Conservation (phyloP, 2,797 vertebrate species). For the Clarias platycephalus region DNA sequence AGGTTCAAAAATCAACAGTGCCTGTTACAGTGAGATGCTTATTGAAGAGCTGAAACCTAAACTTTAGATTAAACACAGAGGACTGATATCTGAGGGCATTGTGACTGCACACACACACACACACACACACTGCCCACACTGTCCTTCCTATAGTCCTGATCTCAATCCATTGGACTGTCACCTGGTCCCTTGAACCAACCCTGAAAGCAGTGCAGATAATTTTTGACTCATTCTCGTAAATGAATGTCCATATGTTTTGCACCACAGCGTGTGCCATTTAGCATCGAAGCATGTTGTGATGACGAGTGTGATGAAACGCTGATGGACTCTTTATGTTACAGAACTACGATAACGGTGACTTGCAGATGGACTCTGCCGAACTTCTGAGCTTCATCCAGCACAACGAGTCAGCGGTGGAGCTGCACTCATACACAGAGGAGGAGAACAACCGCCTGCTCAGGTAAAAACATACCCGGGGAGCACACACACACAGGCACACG, state of each 20-base stretch:
- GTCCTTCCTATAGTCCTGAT: too few relatives aligned
- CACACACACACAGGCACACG: neutral
- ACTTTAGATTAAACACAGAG: too few relatives aligned
- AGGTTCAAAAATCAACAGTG: too few relatives aligned
- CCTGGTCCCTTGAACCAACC: too few relatives aligned
- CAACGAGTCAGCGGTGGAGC: constrained; percentile 88
- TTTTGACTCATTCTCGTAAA: neutral
- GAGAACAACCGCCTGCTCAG: constrained; percentile 95
- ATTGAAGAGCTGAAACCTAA: too few relatives aligned
- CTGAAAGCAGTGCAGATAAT: too few relatives aligned
- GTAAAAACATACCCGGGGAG: constrained; percentile 61
- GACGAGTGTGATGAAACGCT: too few relatives aligned
- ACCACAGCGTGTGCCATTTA: neutral
- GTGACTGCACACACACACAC: too few relatives aligned
- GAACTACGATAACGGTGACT: constrained; percentile 91
- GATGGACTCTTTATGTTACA: constrained; percentile 60
- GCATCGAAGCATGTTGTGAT: neutral
- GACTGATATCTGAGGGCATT: too few relatives aligned
- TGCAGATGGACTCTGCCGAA: constrained; percentile 89
- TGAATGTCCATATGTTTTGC: neutral
- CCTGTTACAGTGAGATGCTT: too few relatives aligned
- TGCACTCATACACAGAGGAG: constrained; percentile 89
- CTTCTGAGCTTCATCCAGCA: constrained; percentile 96
- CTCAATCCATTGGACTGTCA: too few relatives aligned
- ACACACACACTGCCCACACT: too few relatives aligned